These are phyloP conservation scores for Brachyptera risi DNA, from an alignment of 2,888 invertebrate genomes.

Conservation along the genomic window DNA sequence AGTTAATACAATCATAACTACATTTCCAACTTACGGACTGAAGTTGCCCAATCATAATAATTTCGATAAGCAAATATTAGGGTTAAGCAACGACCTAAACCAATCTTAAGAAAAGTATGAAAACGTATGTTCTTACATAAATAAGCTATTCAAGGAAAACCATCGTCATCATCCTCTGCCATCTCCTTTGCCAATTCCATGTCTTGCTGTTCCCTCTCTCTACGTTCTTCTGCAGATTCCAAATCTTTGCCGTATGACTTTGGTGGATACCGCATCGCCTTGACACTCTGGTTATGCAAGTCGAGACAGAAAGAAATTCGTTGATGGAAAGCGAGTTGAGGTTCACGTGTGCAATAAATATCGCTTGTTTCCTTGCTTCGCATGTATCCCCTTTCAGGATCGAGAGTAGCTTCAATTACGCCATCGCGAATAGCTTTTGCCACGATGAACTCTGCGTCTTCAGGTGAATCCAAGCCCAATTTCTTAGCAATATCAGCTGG, in stretches of 20 bases:
- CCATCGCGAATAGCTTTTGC: slow-evolving; percentile 97
- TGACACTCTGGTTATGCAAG: slow-evolving; percentile 97
- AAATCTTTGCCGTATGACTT: slow-evolving; percentile 98
- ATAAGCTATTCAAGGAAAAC: slow-evolving; percentile 33
- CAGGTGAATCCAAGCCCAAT: slow-evolving; percentile 87
- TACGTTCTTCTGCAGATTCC: slow-evolving; percentile 93
- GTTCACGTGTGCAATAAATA: slow-evolving; percentile 94
- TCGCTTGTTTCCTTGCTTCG: slow-evolving; percentile 96
- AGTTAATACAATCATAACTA: no score
- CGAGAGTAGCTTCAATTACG: slow-evolving; percentile 95
- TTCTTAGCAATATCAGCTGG: slow-evolving; percentile 93
- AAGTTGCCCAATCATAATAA: no score
- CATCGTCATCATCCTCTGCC: slow-evolving; percentile 97
- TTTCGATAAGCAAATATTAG: no score
- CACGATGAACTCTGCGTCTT: slow-evolving; percentile 98
- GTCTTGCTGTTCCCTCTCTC: slow-evolving; percentile 96
- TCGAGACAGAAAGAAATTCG: slow-evolving; percentile 96
- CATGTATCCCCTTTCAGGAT: slow-evolving; percentile 94
- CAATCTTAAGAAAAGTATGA: no score
- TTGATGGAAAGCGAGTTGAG: slow-evolving; percentile 93
- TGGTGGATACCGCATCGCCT: slow-evolving; percentile 98
- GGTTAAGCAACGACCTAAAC: no score
- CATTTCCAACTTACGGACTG: no score
- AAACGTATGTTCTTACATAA: no score
- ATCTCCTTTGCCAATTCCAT: slow-evolving; percentile 99